Base-by-base conservation (phyloP, 2,797 vertebrate species). In the Urophycis tenuis region DNA sequence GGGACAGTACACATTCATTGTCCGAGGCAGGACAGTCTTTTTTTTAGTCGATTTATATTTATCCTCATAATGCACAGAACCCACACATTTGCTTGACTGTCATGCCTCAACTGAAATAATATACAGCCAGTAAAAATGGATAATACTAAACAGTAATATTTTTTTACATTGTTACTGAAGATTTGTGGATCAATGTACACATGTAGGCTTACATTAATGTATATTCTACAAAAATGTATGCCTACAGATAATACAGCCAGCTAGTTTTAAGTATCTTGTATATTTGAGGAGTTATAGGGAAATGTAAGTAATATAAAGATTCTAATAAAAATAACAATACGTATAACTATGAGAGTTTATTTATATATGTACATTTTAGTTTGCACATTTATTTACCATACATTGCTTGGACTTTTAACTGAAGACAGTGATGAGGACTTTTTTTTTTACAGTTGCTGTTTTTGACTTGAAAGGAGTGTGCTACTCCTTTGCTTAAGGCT, bases 351-450 rank as follows among this genome's bases (percentile, higher is more conserved):
- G 36, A 36, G 11, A n/a, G 49, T 53, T 22, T 64, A 64, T n/a
- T 22, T 53, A 1, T n/a, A 53, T 19, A 53, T 60, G 4, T 10
- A 22, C 45, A 6, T 64, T 64, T 64, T 4, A 25, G 5, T 45
- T 45, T 45, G 36, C 36, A 36, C 36, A 5, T 7, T 64, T 25
- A 9, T 25, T 64, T 60, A 5, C 9, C 29, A 25, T 53, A 53
- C 49, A 45, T 53, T 92, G 78, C 87, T 92, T 33, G 69, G 75
- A 80, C 87, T 91, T 87, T 90, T 92, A 12, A 91, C n/a, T n/a
- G n/a, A n/a, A n/a, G n/a, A n/a, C n/a, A n/a, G n/a, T n/a, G n/a
- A n/a, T n/a, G n/a, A n/a, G n/a, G n/a, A n/a, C n/a, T 73, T 31
- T 80, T 83, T 53, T 81, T 84, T 90, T 90, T 90, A 34, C 78